Base-by-base conservation (phyloP, 1,140 invertebrate genomes). In the Lerema accius region DNA sequence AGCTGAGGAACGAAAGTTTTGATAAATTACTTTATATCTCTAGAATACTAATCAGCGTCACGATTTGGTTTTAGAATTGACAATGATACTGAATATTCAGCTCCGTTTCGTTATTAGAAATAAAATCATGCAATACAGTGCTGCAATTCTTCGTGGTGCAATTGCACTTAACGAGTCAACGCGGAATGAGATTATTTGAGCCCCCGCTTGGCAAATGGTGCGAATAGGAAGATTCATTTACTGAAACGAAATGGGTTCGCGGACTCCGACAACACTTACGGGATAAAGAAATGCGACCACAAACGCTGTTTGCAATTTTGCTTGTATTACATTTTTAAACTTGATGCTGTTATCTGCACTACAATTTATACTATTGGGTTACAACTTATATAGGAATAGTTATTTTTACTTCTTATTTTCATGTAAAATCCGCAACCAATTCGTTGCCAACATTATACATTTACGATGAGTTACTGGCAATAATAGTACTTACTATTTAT, bases 211-310 rank as follows among this genome's bases (percentile, higher is more conserved):
- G 66, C 62, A 68, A 69, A 67, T 67, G 53, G 61, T 65, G 65
- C 59, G 49, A 63, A 73, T 68, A 73, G 62, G 65, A 67, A 68
- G 65, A 76, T 78, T 76, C 69, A 69, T 76, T 73, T 74, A 68
- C 56, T 50, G 28, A 55, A 42, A 56, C 43, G 51, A 64, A 64
- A 68, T 68, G 46, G 64, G 60, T 45, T 65, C 60, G 37, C 37
- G 46, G 59, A 56, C 46, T 63, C 55, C 51, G 40, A 35, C 10
- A 15, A 37, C 35, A 50, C 45, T 61, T 42, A n/a, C 14, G 6
- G 23, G 32, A 50, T 40, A 61, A 61, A 53, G 35, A 40, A 53
- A 40, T 53, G 35, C 50, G 40, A 40, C 49, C 10, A 15, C 28
- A 9, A 15, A 37, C 14, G 14, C 9, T 16, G 28, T 16, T 28